Base-by-base conservation (phyloP, 30 jellyfish, hydroid and myxozoan genomes). In the Cassiopea xamachana region DNA sequence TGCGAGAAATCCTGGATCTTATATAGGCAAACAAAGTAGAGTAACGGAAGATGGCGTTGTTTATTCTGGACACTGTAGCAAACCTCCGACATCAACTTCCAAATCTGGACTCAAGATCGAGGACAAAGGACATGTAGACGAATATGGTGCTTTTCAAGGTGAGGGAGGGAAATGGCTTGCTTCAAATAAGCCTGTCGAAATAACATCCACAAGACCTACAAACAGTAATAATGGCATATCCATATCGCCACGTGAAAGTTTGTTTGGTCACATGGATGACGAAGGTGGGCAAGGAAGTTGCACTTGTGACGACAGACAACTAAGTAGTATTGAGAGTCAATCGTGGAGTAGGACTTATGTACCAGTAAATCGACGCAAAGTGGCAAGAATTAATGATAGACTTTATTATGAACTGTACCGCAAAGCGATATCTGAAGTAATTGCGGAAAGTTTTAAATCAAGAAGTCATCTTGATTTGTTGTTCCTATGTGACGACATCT, bases 341-440 rank as follows among this genome's bases (percentile, higher is more conserved):
- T 27, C 55, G 4, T 43, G 1, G 80, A n/a, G 15, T 14, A 67
- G 55, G 44, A 85, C 58, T 13, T 14, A 55, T 7, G 49, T 77
- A 45, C 75, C 89, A 13, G 89, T 78, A 27, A 93, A 92, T 49
- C 64, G 98, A 27, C 88, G 98, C 4, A 68, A 69, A 51, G 94
- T 92, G 1, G 91, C 98, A 13, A 87, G 98, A 48, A 60, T 85
- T 4, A 92, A 92, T 60, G 98, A 92, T 80, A 79, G 49, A 1
- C 50, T 19, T 39, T 92, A 92, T 67, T 46, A 49, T 49, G 86
- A 79, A 7, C 55, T 58, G 19, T 92, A 92, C 47, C 58, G 77
- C 49, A 68, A 76, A 44, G 87, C 92, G 15, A 85, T 92, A 39
- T 68, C 90, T 27, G 49, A 50, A 16, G 90, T 88, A 19, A 39